These are phyloP conservation scores for Drosophila repletoides DNA, from an alignment of 1,140 invertebrate species.

Conservation along the genomic window DNA sequence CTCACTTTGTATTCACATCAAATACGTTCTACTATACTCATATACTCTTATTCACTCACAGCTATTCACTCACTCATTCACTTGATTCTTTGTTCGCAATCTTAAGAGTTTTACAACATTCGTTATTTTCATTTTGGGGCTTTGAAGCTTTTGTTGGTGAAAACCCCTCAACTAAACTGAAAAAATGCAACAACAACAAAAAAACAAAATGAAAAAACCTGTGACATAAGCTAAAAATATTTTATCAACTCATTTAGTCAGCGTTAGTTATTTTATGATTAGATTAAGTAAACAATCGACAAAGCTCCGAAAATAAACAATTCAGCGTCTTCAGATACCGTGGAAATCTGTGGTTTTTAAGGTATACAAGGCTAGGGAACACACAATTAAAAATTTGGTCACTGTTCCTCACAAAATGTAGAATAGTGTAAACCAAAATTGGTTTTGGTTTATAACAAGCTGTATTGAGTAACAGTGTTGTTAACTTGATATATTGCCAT, in stretches of 20 bases:
- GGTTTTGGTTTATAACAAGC: too few species aligned
- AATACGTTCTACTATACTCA: too few species aligned
- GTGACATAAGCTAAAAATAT: slow-evolving; percentile 31
- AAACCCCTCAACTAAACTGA: background rate
- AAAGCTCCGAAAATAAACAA: slow-evolving; percentile 20
- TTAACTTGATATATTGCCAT: too few species aligned
- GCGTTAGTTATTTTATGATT: slow-evolving; percentile 37
- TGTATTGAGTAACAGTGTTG: too few species aligned
- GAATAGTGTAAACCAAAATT: too few species aligned
- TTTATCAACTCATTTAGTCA: slow-evolving; percentile 38
- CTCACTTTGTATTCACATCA: slow-evolving; percentile 3
- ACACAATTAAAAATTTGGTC: too few species aligned
- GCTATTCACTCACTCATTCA: background rate
- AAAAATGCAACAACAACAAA: background rate
- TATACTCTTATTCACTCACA: slow-evolving; percentile 1
- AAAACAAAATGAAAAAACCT: slow-evolving; percentile 1
- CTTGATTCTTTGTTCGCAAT: slow-evolving; percentile 1
- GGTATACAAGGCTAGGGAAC: background rate
- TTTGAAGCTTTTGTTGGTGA: slow-evolving; percentile 1
- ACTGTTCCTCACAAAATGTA: too few species aligned
- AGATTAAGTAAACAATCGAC: slow-evolving; percentile 34
- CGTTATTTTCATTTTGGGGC: background rate
- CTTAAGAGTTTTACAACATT: slow-evolving; percentile 12
- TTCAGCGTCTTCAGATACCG: slow-evolving; percentile 1
- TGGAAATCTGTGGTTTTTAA: background rate